Evolutionary conservation across 2,888 invertebrate species (phyloP).

Genomic region (Heliconius sara): DNA sequence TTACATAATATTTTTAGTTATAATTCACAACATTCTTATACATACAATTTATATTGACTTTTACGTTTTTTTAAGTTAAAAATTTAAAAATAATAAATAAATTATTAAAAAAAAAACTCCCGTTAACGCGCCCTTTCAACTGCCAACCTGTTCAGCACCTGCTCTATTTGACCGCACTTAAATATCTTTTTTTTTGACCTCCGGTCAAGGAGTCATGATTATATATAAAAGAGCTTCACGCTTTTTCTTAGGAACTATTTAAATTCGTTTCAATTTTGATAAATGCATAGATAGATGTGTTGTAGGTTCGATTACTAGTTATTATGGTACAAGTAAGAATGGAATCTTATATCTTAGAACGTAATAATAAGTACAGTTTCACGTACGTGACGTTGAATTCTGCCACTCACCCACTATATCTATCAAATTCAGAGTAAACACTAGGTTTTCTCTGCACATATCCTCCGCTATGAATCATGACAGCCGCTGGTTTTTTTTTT

Average conservation of each 20-base stretch:
- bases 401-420: background rate
- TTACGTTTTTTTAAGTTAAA: too few relatives aligned
- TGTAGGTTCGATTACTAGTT: too few relatives aligned
- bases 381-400: background rate
- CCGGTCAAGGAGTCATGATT: slow-evolving; percentile 28
- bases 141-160: slow-evolving; percentile 29
- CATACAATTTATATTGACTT: too few relatives aligned
- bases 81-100: background rate
- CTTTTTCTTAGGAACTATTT: background rate
- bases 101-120: background rate
- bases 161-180: slow-evolving; percentile 23
- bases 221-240: background rate
- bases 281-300: too few relatives aligned
- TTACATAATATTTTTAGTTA: too few relatives aligned
- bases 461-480: too few relatives aligned
- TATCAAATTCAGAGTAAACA: too few relatives aligned
- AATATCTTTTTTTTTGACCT: slow-evolving; percentile 30
- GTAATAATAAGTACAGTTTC: too few relatives aligned
- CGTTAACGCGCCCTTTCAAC: slow-evolving; percentile 21
- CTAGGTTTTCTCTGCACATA: too few relatives aligned
- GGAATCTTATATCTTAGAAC: too few relatives aligned
- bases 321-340: too few relatives aligned
- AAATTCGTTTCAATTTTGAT: background rate
- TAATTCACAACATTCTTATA: too few relatives aligned
- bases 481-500: background rate